Conservation (phyloP, 2,888 invertebrate species). For the Volucella zonaria region DNA sequence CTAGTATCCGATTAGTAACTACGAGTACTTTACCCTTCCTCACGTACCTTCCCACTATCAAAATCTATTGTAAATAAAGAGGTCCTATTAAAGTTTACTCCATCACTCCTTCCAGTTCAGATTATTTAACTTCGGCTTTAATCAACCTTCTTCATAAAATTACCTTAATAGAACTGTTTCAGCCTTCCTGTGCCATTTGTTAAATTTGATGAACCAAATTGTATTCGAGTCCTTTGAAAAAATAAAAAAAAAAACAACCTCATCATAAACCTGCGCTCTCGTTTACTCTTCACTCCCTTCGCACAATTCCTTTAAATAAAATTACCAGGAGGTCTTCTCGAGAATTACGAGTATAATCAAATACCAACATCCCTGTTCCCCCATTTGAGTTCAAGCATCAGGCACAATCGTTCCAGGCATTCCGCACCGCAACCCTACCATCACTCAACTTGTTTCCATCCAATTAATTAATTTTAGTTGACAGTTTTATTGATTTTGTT, state of each 20-base stretch:
- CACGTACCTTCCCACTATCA: too few species aligned
- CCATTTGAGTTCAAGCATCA: constrained; percentile 1
- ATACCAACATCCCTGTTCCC: not conserved
- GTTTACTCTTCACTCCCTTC: not conserved
- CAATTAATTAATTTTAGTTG: constrained; percentile 73
- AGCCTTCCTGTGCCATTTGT: too few species aligned
- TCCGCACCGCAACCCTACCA: constrained; percentile 7
- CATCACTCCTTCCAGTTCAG: too few species aligned
- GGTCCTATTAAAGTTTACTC: too few species aligned
- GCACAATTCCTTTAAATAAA: not conserved
- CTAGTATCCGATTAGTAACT: too few species aligned
- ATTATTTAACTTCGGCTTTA: too few species aligned
- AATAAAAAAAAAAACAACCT: not conserved
- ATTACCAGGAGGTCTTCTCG: not conserved
- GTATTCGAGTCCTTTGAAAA: too few species aligned
- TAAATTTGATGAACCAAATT: too few species aligned
- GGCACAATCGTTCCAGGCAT: constrained; percentile 8
- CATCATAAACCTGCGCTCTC: constrained; percentile 12
- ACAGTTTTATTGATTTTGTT: constrained; percentile 70
- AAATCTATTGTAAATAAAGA: too few species aligned
- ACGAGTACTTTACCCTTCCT: too few species aligned
- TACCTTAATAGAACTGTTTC: too few species aligned
- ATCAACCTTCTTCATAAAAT: too few species aligned
- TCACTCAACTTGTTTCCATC: constrained; percentile 42
- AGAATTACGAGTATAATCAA: not conserved